Evolutionary conservation across 2,797 vertebrate species (phyloP).

Genomic region (Hydrophis major): DNA sequence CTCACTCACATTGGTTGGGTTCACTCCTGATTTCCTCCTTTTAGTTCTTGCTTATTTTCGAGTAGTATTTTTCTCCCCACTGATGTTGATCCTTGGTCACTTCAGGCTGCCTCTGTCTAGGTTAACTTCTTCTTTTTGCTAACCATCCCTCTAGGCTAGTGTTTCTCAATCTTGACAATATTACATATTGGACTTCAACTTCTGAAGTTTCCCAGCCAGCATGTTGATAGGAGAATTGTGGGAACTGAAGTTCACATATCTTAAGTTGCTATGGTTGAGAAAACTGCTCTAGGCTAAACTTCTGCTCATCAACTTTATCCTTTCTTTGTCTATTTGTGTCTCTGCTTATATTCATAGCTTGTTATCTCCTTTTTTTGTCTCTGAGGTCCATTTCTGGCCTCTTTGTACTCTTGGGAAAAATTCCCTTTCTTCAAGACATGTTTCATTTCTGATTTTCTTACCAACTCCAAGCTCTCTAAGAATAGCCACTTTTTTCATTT

Average conservation of each 20-base stretch:
- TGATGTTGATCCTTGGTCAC: background rate
- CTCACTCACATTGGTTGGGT: too few species aligned
- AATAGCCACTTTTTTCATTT: background rate
- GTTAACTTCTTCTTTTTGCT: background rate
- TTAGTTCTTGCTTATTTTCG: background rate
- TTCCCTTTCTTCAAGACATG: background rate
- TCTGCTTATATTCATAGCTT: background rate
- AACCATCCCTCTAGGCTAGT: background rate
- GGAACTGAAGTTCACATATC: background rate
- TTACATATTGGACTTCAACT: background rate
- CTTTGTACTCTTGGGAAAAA: background rate
- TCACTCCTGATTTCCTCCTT: background rate
- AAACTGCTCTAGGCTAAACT: background rate
- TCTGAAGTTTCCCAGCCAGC: background rate
- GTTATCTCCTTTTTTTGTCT: background rate
- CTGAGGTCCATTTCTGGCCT: background rate
- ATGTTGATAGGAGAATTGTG: background rate
- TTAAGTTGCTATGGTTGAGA: background rate
- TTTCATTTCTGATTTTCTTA: background rate
- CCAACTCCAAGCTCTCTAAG: background rate
- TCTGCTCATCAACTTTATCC: background rate
- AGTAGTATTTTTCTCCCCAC: background rate
- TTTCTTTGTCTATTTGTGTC: background rate
- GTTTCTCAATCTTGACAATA: background rate
- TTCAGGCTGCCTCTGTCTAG: background rate